These are phyloP conservation scores for Porites australiensis DNA, from an alignment of 64 coral and sea anemone species.

Conservation along the genomic window DNA sequence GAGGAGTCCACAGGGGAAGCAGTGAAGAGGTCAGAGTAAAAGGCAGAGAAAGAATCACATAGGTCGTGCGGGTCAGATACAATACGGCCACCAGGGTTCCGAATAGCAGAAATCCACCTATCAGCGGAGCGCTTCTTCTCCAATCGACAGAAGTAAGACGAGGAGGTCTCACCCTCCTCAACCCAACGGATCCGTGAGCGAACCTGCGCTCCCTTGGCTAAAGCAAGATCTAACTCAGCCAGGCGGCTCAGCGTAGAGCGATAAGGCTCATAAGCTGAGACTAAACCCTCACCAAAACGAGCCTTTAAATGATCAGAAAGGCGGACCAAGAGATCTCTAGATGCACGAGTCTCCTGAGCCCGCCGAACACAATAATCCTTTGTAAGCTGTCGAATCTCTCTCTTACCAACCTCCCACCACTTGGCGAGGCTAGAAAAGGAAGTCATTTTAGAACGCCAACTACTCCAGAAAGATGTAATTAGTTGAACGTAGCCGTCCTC, in stretches of 20 bases:
- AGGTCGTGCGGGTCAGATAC: background rate
- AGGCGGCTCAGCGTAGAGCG: background rate
- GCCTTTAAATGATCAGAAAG: background rate
- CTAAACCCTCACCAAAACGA: background rate
- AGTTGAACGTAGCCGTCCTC: conserved; percentile 24
- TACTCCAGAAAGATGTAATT: conserved; percentile 22
- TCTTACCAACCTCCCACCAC: conserved; percentile 69
- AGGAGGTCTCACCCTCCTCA: conserved; percentile 61
- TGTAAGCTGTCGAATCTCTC: background rate
- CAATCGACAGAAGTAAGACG: conserved; percentile 19
- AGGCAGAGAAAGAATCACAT: background rate
- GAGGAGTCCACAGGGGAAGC: background rate
- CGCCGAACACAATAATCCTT: background rate
- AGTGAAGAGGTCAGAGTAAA: conserved; percentile 41
- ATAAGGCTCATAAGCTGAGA: background rate
- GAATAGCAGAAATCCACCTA: background rate
- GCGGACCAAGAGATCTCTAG: background rate
- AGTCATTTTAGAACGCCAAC: background rate
- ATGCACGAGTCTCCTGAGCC: too few species aligned
- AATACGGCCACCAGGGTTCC: background rate
- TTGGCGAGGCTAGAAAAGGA: conserved; percentile 9
- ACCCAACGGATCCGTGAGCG: conserved; percentile 9
- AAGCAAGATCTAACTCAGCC: background rate
- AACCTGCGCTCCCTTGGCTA: conserved; percentile 55
- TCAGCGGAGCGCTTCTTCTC: background rate